Evolutionary conservation across 2,888 invertebrate genomes (phyloP).

Genomic region (Daptonema setosum): DNA sequence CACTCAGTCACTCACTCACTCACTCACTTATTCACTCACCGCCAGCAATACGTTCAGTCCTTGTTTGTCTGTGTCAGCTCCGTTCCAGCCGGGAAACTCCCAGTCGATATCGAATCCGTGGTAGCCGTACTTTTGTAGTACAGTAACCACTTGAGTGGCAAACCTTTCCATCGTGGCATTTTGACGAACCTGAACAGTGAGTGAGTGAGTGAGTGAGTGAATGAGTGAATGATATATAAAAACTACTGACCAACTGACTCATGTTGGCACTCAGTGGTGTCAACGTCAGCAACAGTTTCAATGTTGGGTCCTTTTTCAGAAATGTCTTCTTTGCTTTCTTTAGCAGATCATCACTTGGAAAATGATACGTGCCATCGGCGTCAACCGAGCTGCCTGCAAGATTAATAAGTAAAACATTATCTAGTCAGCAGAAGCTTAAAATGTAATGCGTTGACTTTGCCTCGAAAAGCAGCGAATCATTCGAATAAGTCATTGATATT

Average conservation of each 20-base stretch:
- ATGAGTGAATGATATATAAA: too few species aligned
- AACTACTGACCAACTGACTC: constrained; percentile 10
- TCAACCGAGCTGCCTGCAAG: too few species aligned
- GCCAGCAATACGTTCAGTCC: constrained; percentile 12
- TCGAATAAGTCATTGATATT: too few species aligned
- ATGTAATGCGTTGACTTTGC: too few species aligned
- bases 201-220: too few species aligned
- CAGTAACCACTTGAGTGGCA: neutral
- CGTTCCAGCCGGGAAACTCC: constrained; percentile 23
- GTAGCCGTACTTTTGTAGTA: constrained; percentile 5
- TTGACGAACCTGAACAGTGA: neutral
- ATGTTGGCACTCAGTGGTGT: constrained; percentile 9
- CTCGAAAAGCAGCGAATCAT: too few species aligned
- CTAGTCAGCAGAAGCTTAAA: too few species aligned
- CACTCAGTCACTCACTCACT: too few species aligned
- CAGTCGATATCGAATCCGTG: constrained; percentile 23
- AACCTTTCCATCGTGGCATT: neutral
- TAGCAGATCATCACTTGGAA: neutral
- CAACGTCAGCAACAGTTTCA: constrained; percentile 10
- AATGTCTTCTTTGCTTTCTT: neutral
- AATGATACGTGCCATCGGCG: constrained; percentile 5
- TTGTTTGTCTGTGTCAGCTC: constrained; percentile 13
- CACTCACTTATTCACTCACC: constrained; percentile 8
- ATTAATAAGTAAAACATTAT: too few species aligned
- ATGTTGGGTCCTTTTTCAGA: neutral